Evolutionary conservation across 2,888 invertebrate genomes (phyloP).

Genomic region (Agapetus fuscipes): DNA sequence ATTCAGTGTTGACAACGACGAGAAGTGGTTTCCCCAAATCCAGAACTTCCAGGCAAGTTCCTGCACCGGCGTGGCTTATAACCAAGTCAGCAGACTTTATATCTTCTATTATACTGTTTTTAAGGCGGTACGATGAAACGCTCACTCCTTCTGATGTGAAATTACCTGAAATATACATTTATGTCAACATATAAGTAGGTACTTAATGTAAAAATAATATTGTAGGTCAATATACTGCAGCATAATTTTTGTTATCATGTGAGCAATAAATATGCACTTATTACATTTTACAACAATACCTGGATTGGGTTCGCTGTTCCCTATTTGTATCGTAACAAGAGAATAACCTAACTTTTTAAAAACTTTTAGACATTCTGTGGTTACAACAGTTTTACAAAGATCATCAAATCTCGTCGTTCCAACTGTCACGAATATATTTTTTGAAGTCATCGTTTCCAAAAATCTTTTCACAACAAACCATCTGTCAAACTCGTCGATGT

Average conservation of each 20-base stretch:
- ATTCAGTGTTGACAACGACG: slow-evolving; percentile 82
- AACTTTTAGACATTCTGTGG: slow-evolving; percentile 43
- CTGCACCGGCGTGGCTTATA: slow-evolving; percentile 94
- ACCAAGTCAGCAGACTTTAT: slow-evolving; percentile 69
- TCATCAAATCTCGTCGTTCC: slow-evolving; percentile 92
- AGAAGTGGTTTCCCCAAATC: slow-evolving; percentile 68
- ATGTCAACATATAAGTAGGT: slow-evolving; percentile 11
- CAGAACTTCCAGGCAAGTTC: slow-evolving; percentile 85
- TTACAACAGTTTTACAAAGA: slow-evolving; percentile 58
- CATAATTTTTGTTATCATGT: too few relatives aligned
- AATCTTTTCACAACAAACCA: too few relatives aligned
- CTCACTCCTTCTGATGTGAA: slow-evolving; percentile 25
- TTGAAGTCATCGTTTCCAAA: too few relatives aligned
- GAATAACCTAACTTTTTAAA: slow-evolving; percentile 58
- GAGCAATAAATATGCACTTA: too few relatives aligned
- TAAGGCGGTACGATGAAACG: slow-evolving; percentile 59
- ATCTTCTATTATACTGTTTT: slow-evolving; percentile 60
- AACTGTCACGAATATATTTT: slow-evolving; percentile 77
- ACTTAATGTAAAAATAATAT: slow-evolving; percentile 12
- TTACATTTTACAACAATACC: too few relatives aligned
- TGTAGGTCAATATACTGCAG: too few relatives aligned
- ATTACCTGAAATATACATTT: too few relatives aligned
- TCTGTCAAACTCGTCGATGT: too few relatives aligned
- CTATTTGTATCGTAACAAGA: slow-evolving; percentile 68
- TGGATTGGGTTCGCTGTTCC: slow-evolving; percentile 52